These are phyloP conservation scores for Phrynocephalus guinanensis DNA, from an alignment of 2,797 vertebrate genomes.

Conservation along the genomic window DNA sequence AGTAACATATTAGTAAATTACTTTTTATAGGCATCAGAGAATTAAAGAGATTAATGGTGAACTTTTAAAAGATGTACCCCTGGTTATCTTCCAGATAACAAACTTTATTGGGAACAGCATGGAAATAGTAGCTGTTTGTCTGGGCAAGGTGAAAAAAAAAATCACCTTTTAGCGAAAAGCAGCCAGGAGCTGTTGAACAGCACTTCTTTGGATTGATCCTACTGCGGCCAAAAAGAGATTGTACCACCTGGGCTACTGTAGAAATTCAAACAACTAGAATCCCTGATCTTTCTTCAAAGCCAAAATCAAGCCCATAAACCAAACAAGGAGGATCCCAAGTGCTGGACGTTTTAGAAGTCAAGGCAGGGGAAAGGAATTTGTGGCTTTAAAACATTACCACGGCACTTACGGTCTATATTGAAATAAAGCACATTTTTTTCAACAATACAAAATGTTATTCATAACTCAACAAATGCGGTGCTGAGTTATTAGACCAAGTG, in stretches of 20 bases:
- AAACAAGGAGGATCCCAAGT: no score
- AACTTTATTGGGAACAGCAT: neutral
- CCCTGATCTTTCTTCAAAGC: neutral
- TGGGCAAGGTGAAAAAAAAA: neutral
- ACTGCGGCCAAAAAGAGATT: neutral
- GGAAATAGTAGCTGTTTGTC: neutral
- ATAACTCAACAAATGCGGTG: no score
- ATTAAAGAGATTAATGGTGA: constrained; percentile 5
- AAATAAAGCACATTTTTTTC: no score
- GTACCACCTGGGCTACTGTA: neutral
- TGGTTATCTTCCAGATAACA: neutral
- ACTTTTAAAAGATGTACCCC: neutral
- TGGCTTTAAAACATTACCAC: no score
- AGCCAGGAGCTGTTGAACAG: neutral
- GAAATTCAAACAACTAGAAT: neutral
- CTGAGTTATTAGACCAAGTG: no score
- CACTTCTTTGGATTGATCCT: neutral
- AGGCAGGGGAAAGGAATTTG: no score
- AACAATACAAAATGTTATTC: no score
- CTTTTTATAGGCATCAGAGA: neutral
- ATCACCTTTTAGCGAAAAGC: neutral
- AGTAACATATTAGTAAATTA: neutral
- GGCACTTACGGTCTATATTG: no score
- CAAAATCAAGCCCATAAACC: no score
- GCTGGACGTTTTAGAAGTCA: no score